These are phyloP conservation scores for Rhynchotus rufescens DNA, from an alignment of 2,797 vertebrate species.

Conservation along the genomic window DNA sequence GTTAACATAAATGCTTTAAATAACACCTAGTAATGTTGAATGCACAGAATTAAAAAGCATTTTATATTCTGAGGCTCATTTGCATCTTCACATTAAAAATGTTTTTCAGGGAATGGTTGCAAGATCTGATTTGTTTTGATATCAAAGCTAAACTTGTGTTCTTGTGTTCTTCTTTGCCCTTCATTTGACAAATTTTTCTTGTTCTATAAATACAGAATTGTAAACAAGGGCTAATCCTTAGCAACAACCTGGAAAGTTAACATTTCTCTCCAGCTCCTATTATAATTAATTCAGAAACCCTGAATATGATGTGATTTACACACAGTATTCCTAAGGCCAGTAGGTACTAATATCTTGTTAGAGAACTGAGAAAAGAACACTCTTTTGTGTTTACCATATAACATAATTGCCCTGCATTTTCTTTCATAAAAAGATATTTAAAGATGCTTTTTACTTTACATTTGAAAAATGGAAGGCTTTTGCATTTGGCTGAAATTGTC, in stretches of 20 bases:
- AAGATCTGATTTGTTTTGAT: slow-evolving; percentile 66
- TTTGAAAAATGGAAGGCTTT: slow-evolving; percentile 58
- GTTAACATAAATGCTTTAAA: slow-evolving; percentile 71
- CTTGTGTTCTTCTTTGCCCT: slow-evolving; percentile 67
- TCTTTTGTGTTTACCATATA: slow-evolving; percentile 33
- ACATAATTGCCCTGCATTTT: slow-evolving; percentile 60
- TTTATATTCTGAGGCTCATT: slow-evolving; percentile 68
- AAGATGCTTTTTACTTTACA: slow-evolving; percentile 64
- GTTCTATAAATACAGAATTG: slow-evolving; percentile 64
- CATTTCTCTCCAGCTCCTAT: slow-evolving; percentile 56
- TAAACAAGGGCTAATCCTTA: slow-evolving; percentile 75
- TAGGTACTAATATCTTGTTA: slow-evolving; percentile 65
- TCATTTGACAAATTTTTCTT: slow-evolving; percentile 67
- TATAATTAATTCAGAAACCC: slow-evolving; percentile 64
- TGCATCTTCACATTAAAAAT: slow-evolving; percentile 68
- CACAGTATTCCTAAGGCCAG: slow-evolving; percentile 60
- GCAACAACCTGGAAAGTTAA: slow-evolving; percentile 71
- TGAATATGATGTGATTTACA: slow-evolving; percentile 65
- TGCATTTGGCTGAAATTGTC: slow-evolving; percentile 70
- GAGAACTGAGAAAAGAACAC: slow-evolving; percentile 48
- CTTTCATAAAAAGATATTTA: slow-evolving; percentile 53
- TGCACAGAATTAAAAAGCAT: slow-evolving; percentile 68
- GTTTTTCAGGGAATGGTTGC: slow-evolving; percentile 59
- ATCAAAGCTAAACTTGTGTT: slow-evolving; percentile 58
- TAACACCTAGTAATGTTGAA: slow-evolving; percentile 60